A percentile compares a stretch with the other conserved stretches of the same genome.
These are phyloP conservation scores for Danio albolineatus DNA, from an alignment of 2,797 vertebrate genomes.

Conservation along the genomic window DNA sequence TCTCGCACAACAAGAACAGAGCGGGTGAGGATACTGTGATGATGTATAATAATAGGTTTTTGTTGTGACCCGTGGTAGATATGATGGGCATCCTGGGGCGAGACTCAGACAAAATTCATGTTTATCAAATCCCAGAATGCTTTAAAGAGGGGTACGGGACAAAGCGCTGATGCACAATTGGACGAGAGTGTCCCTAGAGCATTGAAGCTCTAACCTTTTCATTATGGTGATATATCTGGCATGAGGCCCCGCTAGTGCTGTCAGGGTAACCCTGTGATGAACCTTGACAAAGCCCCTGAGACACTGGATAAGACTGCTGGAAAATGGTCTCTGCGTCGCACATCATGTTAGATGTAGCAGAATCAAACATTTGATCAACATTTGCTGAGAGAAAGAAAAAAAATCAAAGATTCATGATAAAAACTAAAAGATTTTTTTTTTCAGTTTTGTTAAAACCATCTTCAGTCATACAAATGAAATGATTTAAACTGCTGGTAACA, in stretches of 20 bases:
- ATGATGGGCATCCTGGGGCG: conserved; percentile 28
- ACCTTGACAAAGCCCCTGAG: conserved; percentile 38
- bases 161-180: conserved; percentile 19
- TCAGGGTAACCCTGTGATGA: conserved; percentile 45
- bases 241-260: conserved; percentile 19
- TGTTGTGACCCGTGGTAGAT: conserved; percentile 22
- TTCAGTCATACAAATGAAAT: no score
- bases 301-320: background rate
- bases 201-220: conserved; percentile 47
- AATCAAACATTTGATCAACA: background rate
- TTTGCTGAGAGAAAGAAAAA: background rate
- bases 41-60: conserved; percentile 32
- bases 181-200: conserved; percentile 20
- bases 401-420: no score
- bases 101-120: conserved; percentile 14
- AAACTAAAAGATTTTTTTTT: no score
- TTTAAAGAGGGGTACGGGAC: conserved; percentile 1
- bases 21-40: conserved; percentile 16
- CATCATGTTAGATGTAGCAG: conserved; percentile 4
- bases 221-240: conserved; percentile 48
- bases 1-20: conserved; percentile 5
- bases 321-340: background rate
- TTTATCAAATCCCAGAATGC: conserved; percentile 22
- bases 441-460: no score
- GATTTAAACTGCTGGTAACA: no score